Conservation (phyloP, 2,113 vertebrate genomes). For the Patagioenas fasciata region DNA sequence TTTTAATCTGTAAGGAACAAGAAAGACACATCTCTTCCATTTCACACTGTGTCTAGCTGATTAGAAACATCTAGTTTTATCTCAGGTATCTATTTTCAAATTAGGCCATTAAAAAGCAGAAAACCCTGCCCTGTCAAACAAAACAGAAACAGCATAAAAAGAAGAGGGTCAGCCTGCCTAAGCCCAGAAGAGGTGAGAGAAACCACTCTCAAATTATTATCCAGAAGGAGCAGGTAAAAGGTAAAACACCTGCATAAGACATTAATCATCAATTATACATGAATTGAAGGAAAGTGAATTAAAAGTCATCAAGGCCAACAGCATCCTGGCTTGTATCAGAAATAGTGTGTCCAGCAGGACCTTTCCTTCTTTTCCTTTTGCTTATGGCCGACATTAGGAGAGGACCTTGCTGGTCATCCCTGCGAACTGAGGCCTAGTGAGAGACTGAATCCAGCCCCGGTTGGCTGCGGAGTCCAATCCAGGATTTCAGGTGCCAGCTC, state of each 20-base stretch:
- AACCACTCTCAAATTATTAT: not conserved
- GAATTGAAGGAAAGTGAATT: not conserved
- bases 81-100: not conserved
- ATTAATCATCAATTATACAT: not conserved
- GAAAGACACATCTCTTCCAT: not conserved
- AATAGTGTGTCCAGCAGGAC: not conserved
- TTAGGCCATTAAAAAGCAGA: not conserved
- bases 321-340: not conserved
- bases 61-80: not conserved
- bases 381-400: too few relatives aligned
- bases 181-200: not conserved
- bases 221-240: not conserved
- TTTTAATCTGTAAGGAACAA: not conserved
- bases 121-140: not conserved
- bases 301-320: not conserved
- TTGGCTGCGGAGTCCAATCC: too few relatives aligned
- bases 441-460: too few relatives aligned
- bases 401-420: too few relatives aligned
- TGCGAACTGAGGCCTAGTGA: too few relatives aligned
- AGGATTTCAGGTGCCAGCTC: too few relatives aligned
- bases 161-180: not conserved
- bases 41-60: not conserved
- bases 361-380: too few relatives aligned
- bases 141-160: not conserved
- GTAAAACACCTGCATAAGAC: not conserved